phyloP scores from a whole-genome alignment of 2,113 vertebrate species.

The Sciurus niger region DNA sequence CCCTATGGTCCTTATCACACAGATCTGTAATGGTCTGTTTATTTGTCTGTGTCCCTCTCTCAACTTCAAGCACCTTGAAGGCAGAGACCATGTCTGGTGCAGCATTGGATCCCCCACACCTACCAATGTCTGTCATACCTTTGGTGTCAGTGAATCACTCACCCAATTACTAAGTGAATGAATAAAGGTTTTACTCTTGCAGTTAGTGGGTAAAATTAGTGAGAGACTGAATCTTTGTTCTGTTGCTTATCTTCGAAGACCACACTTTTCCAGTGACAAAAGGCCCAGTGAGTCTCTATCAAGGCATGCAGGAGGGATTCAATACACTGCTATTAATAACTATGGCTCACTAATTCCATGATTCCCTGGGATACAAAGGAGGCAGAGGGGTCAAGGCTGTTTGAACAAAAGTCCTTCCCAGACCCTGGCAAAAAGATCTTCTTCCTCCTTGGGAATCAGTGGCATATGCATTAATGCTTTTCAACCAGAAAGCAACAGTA shows the following conservation, averaged over 20 bases:
- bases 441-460: neutral
- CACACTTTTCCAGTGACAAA: neutral
- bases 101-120: neutral
- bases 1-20: neutral
- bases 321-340: neutral
- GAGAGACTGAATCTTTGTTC: constrained; percentile 13
- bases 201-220: neutral
- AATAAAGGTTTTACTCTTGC: neutral
- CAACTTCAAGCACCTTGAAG: neutral
- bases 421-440: neutral
- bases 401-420: neutral
- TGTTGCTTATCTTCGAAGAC: neutral
- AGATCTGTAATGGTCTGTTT: neutral
- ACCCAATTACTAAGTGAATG: neutral
- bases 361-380: neutral
- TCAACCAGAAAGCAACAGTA: constrained; percentile 10
- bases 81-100: neutral
- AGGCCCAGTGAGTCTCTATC: neutral
- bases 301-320: neutral
- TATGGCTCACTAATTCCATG: neutral
- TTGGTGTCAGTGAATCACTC: neutral
- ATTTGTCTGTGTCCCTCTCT: neutral
- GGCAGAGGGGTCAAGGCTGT: too few species aligned
- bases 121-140: neutral
- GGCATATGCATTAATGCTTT: neutral